Base-by-base conservation (phyloP, 2,797 vertebrate genomes). In the Kryptopterus vitreolus region DNA sequence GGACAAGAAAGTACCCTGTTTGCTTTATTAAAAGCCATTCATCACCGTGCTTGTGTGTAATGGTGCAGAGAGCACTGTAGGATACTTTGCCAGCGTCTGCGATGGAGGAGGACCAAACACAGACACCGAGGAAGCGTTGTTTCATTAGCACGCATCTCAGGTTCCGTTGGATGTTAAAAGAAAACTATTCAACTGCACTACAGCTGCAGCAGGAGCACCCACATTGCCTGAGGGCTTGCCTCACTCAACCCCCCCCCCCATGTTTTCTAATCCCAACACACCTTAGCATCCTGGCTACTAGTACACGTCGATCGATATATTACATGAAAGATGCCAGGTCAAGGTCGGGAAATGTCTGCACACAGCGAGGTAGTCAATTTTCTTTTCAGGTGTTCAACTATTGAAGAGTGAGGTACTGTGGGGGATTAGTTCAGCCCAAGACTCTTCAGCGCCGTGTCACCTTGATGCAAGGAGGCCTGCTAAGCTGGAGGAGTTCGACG, bases 11-110 rank as follows among this genome's bases (percentile, higher is more conserved):
- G 80, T 84, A 86, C 81, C 81, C 78, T 87, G 84, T 84, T 86
- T 83, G 86, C 83, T 87, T 87, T 87, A 87, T 87, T 86, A 87
- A 87, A 87, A 87, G 84, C 85, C 83, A 87, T 87, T 87, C 82
- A 87, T 87, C 86, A 87, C 82, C 38, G 55, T 81, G 63, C 66
- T 82, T n/a, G 79, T 63, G 84, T 85, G 85, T 76, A 83, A 81
- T 82, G 80, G 81, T 38, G 79, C 81, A 48, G 46, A 81, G 76
- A 77, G 78, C 50, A 57, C 18, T 53, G 57, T 31, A 61, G 77
- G 63, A 57, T 29, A 50, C 57, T 50, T 70, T 50, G 59, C 13
- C 24, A 43, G 71, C 35, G 80, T 61, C 72, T 63, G 48, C 29
- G 55, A 74, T 26, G 24, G 46, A 83, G 24, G 48, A 77, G 33